Conservation (phyloP, 2,888 invertebrate species). For the Trisateles emortualis region DNA sequence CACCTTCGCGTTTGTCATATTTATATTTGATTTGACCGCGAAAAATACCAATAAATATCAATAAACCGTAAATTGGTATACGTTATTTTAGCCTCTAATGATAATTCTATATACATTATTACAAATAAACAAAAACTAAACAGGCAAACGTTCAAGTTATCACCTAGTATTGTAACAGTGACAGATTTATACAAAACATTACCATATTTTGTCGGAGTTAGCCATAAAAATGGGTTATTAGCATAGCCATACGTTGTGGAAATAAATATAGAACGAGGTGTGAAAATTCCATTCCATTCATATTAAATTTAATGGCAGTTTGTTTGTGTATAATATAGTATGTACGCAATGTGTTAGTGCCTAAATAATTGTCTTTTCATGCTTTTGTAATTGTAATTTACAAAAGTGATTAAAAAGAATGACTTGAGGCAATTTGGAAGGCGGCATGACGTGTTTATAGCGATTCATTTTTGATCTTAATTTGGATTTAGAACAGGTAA, state of each 20-base stretch:
- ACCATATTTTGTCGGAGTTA: constrained; percentile 39
- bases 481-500: too few relatives aligned
- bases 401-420: too few relatives aligned
- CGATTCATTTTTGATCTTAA: too few relatives aligned
- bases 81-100: constrained; percentile 23
- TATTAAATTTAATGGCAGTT: constrained; percentile 20
- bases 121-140: constrained; percentile 26
- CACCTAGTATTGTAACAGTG: constrained; percentile 33
- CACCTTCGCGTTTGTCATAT: constrained; percentile 21
- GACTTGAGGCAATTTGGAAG: too few relatives aligned
- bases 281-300: constrained; percentile 42
- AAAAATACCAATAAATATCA: constrained; percentile 15
- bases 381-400: too few relatives aligned
- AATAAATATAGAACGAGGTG: constrained; percentile 49
- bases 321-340: neutral
- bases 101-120: constrained; percentile 23
- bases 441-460: too few relatives aligned
- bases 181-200: constrained; percentile 43
- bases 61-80: constrained; percentile 19
- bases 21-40: constrained; percentile 21
- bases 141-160: constrained; percentile 28
- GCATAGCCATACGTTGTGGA: constrained; percentile 36
- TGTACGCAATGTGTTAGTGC: too few relatives aligned
- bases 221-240: constrained; percentile 53
- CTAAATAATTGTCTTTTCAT: too few relatives aligned